Evolutionary conservation across 2,888 invertebrate species (phyloP).

Genomic region (Creontiades dilutus): DNA sequence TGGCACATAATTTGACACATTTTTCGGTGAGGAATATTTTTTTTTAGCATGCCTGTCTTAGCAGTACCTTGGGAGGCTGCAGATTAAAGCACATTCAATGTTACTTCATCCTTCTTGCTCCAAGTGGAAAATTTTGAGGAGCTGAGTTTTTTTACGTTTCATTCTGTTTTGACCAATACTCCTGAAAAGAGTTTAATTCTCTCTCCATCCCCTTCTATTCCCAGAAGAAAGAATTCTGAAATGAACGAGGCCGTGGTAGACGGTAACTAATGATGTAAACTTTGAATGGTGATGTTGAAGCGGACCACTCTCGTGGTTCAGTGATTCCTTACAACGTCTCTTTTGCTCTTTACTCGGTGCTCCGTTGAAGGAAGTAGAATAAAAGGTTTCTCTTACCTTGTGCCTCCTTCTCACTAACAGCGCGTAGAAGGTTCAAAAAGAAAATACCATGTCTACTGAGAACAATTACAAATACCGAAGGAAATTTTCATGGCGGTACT

Average conservation of each 20-base stretch:
- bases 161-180: no score
- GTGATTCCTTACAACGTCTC: slow-evolving; percentile 25
- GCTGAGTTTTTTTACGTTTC: no score
- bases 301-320: neutral
- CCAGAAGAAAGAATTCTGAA: neutral
- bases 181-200: no score
- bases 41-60: no score
- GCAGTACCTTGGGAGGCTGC: no score
- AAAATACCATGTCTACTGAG: neutral
- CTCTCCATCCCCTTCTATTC: neutral
- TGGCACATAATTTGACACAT: no score
- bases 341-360: neutral
- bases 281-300: slow-evolving; percentile 5
- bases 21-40: no score
- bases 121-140: no score
- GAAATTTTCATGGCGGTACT: no score
- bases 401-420: neutral
- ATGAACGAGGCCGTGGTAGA: neutral
- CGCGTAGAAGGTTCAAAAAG: neutral
- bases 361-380: slow-evolving; percentile 12
- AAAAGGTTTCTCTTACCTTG: neutral
- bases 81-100: no score
- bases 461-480: no score
- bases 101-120: no score
- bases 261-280: slow-evolving; percentile 25